phyloP scores from a whole-genome alignment of 2,888 invertebrate species.

The Myathropa florea region DNA sequence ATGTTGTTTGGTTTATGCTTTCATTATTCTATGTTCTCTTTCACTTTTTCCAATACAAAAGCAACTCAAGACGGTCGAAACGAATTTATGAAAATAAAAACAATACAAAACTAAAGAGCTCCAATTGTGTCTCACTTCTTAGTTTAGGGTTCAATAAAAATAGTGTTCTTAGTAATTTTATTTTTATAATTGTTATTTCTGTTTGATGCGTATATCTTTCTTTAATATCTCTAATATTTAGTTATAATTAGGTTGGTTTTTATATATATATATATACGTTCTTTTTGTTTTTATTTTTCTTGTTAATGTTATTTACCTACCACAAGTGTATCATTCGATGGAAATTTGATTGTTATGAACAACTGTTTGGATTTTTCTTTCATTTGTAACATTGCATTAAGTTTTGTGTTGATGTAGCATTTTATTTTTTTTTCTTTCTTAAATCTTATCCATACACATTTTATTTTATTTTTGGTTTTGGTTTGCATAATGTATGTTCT shows the following conservation, averaged over 20 bases:
- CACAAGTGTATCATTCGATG: conserved; percentile 68
- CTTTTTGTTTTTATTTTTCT: conserved; percentile 30
- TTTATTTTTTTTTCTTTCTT: conserved; percentile 23
- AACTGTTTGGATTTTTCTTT: conserved; percentile 56
- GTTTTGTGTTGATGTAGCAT: conserved; percentile 35
- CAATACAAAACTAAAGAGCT: conserved; percentile 43
- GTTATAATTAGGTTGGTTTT: conserved; percentile 27
- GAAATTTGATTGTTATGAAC: conserved; percentile 68
- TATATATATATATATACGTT: conserved; percentile 40
- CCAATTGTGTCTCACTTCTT: conserved; percentile 45
- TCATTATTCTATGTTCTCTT: conserved; percentile 55
- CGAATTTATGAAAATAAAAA: conserved; percentile 15
- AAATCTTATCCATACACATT: conserved; percentile 27
- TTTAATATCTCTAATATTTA: conserved; percentile 51
- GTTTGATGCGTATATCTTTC: conserved; percentile 52
- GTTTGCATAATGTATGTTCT: conserved; percentile 55
- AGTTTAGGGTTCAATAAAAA: conserved; percentile 53
- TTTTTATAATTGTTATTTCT: conserved; percentile 36
- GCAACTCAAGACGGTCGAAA: conserved; percentile 41
- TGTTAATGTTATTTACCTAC: conserved; percentile 54
- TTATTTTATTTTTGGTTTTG: conserved; percentile 43
- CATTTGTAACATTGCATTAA: conserved; percentile 45
- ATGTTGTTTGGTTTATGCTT: conserved; percentile 22
- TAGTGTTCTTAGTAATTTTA: conserved; percentile 61
- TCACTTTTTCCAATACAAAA: conserved; percentile 53